Evolutionary conservation across 23 tunicate species (phyloP).

Genomic region (Halocynthia roretzi): DNA sequence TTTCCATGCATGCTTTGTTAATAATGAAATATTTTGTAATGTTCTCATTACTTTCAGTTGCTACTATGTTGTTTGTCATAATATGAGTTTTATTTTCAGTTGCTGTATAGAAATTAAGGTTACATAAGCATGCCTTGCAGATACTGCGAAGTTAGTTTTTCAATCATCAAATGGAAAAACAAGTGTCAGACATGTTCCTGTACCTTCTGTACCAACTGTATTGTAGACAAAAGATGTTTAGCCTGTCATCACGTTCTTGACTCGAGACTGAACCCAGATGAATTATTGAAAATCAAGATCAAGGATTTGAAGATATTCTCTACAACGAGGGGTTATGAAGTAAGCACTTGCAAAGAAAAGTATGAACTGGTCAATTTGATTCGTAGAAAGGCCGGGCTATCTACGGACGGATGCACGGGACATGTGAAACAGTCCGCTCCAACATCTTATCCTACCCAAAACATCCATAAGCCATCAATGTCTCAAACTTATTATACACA

Average conservation of each 20-base stretch:
- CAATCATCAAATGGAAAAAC: constrained; percentile 41
- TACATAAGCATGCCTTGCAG: constrained; percentile 42
- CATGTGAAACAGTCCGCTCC: too few relatives aligned
- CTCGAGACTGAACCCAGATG: constrained; percentile 5
- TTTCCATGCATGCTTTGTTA: too few relatives aligned
- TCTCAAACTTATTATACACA: too few relatives aligned
- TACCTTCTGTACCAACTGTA: constrained; percentile 44
- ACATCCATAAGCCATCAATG: constrained; percentile 20
- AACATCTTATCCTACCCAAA: neutral
- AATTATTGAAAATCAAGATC: constrained; percentile 41
- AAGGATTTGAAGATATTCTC: constrained; percentile 49
- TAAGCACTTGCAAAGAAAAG: constrained; percentile 40
- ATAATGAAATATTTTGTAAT: too few relatives aligned
- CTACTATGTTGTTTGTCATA: too few relatives aligned
- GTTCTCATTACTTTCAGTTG: too few relatives aligned
- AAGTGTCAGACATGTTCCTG: constrained; percentile 25
- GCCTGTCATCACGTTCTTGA: constrained; percentile 32
- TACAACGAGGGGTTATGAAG: constrained; percentile 26
- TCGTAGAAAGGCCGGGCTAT: neutral
- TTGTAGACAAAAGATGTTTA: constrained; percentile 26
- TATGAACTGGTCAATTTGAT: constrained; percentile 48
- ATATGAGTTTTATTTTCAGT: too few relatives aligned
- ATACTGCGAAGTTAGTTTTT: constrained; percentile 53
- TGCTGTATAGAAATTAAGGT: too few relatives aligned
- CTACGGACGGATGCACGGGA: too few relatives aligned